Evolutionary conservation across 2,113 vertebrate species (phyloP).

Genomic region (Corydoras maculifer): DNA sequence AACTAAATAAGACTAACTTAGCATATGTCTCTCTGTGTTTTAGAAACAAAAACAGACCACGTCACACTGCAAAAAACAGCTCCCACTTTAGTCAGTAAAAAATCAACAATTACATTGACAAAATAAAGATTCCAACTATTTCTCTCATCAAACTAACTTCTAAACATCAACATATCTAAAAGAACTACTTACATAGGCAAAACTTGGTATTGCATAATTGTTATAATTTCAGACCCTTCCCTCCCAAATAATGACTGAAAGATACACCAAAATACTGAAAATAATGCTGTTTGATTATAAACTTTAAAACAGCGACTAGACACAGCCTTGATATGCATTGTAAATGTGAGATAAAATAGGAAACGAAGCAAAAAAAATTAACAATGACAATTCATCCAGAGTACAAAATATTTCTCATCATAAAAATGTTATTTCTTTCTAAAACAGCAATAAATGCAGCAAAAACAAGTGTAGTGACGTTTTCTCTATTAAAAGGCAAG

Average conservation of each 20-base stretch:
- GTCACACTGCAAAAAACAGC: constrained; percentile 98
- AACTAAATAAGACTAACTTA: constrained; percentile 72
- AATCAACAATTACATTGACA: constrained; percentile 73
- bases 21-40: constrained; percentile 74
- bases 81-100: constrained; percentile 98
- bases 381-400: constrained; percentile 92
- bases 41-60: constrained; percentile 72
- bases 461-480: constrained; percentile 99
- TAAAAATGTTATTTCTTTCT: constrained; percentile 87
- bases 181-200: constrained; percentile 99
- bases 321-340: constrained; percentile 99
- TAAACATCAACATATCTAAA: constrained; percentile 99
- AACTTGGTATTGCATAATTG: constrained; percentile 99
- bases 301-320: constrained; percentile 98
- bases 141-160: constrained; percentile 95
- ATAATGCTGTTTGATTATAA: constrained; percentile 99
- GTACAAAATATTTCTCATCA: constrained; percentile 98
- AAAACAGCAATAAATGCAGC: constrained; percentile 99
- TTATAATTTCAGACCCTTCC: constrained; percentile 94
- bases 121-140: constrained; percentile 79
- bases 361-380: constrained; percentile 94
- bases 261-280: constrained; percentile 97
- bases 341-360: constrained; percentile 98
- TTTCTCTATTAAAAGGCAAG: constrained; percentile 98
- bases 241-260: constrained; percentile 96